Base-by-base conservation (phyloP, 2,888 invertebrate genomes). In the Drosophila sordidula region DNA sequence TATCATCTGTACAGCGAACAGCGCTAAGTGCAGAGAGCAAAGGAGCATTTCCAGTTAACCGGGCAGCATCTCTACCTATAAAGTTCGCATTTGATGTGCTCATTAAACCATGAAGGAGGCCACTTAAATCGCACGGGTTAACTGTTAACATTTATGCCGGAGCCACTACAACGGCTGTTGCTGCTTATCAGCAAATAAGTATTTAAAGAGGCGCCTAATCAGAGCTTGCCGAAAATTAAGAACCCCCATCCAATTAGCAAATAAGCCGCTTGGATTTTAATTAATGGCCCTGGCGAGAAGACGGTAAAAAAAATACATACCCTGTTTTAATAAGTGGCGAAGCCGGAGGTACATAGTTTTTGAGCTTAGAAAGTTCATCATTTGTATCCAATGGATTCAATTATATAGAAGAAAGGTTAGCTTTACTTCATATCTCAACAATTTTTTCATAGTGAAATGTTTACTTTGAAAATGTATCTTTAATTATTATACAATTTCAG, bases 41-140 rank as follows among this genome's bases (percentile, higher is more conserved):
- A 44, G 25, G 36, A 52, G 39, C 46, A 6, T 44, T 42, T 45
- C 14, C 75, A 59, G 64, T 42, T 57, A 70, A 44, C 52, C 56
- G 45, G 32, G 50, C 41, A 16, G n/a, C 38, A 22, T 16, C 44
- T 36, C 29, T 41, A 42, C 45, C 78, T 70, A 74, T 85, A 85
- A 87, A 80, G 73, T 71, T 67, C 46, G 65, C 74, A 74, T 80
- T 75, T 72, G 84, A 77, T 75, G 70, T 65, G 77, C 83, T 87
- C 80, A 80, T 80, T 83, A 85, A 83, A 71, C 75, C 67, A 67
- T 73, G 61, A 66, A 54, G 44, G 45, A 62, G 64, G 65, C 75
- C 75, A 75, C 78, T 80, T 76, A 74, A 70, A 73, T 59, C 41
- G 45, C 50, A 44, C 41, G 44, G 54, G 66, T 57, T 70, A 70